Conservation (phyloP, 2,113 vertebrate species). For the Silurus glanis region DNA sequence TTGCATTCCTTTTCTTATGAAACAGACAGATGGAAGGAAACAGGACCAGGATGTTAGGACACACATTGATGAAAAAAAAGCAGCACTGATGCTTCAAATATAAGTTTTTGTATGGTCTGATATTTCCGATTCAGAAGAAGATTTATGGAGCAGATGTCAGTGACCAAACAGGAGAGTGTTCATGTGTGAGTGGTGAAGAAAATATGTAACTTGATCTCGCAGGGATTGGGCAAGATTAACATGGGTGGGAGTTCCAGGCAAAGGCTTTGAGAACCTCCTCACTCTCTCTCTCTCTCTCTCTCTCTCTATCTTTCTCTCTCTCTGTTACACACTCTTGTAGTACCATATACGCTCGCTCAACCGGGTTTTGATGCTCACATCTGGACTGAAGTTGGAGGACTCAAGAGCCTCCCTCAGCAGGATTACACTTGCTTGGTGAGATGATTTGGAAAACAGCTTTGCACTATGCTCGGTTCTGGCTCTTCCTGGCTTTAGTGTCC, state of each 20-base stretch:
- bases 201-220: constrained; percentile 38
- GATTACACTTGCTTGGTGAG: not conserved
- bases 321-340: not conserved
- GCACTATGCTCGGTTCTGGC: not conserved
- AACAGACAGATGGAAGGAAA: constrained; percentile 23
- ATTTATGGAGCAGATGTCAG: not conserved
- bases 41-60: not conserved
- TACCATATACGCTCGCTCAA: not conserved
- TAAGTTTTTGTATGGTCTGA: not conserved
- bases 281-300: not conserved
- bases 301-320: not conserved
- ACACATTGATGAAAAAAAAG: constrained; percentile 15
- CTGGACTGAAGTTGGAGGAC: not conserved
- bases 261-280: not conserved
- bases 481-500: not conserved
- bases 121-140: not conserved
- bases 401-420: not conserved
- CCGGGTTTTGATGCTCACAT: not conserved
- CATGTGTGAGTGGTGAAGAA: constrained; percentile 28
- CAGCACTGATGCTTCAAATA: not conserved
- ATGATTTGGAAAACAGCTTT: constrained; percentile 30
- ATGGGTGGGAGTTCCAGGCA: constrained; percentile 28
- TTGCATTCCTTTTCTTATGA: constrained; percentile 31
- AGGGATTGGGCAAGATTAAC: constrained; percentile 24
- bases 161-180: not conserved